Conservation (phyloP, 1,140 invertebrate genomes). For the Scylla paramamosain region DNA sequence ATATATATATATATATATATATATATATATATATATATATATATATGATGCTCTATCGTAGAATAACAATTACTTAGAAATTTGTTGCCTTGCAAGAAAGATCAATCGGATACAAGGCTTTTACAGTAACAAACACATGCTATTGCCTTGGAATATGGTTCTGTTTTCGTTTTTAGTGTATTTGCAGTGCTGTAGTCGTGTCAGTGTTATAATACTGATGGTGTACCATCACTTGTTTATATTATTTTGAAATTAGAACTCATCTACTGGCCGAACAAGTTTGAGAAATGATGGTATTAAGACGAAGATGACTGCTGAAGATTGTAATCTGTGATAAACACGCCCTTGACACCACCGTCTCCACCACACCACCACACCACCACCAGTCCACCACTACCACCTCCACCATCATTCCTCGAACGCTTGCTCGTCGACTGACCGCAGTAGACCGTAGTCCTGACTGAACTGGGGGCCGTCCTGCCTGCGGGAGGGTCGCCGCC, state of each 20-base stretch:
- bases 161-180: constrained; percentile 53
- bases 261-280: constrained; percentile 66
- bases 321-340: constrained; percentile 73
- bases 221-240: constrained; percentile 61
- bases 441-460: constrained; percentile 67
- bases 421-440: constrained; percentile 58
- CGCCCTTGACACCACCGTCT: constrained; percentile 63
- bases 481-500: constrained; percentile 26
- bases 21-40: constrained; percentile 62
- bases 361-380: constrained; percentile 27
- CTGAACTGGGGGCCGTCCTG: constrained; percentile 62
- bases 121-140: constrained; percentile 72
- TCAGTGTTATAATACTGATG: constrained; percentile 66
- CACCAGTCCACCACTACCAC: constrained; percentile 55
- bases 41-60: constrained; percentile 55
- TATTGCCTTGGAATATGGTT: constrained; percentile 71
- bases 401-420: constrained; percentile 73
- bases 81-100: constrained; percentile 67
- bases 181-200: constrained; percentile 70
- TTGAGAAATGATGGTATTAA: constrained; percentile 73
- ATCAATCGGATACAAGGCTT: constrained; percentile 64
- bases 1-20: constrained; percentile 46
- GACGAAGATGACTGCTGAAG: constrained; percentile 69
- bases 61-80: constrained; percentile 47
- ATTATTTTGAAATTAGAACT: constrained; percentile 62